Base-by-base conservation (phyloP, 1,140 invertebrate species). In the Leptonema lineaticorne region DNA sequence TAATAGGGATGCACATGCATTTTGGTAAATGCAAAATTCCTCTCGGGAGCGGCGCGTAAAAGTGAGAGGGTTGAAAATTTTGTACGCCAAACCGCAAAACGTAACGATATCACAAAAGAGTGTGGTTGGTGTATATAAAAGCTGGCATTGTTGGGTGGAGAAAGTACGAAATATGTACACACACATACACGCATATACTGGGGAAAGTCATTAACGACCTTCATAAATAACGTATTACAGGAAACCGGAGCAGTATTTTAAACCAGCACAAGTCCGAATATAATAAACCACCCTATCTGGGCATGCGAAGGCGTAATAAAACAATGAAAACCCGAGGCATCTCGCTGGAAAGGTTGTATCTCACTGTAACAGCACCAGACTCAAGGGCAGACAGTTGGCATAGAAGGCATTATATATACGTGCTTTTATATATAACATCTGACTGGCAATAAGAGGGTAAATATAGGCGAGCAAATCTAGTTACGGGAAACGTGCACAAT, bases 141-240 rank as follows among this genome's bases (percentile, higher is more conserved):
- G 20, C 2, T 11, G 8, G 1, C 22, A 53, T 53, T 53, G 50
- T 53, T 53, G 20, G 20, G 1, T 20, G 24, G 4, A 26, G 50
- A 53, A 26, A 53, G 27, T 53, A 26, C 50, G 50, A 20, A 53
- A 33, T 33, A 33, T 11, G 11, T 33, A 33, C 5, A n/a, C n/a
- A 33, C 30, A 33, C 11, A 33, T 33, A 53, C 18, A 53, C 48
- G 11, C 48, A 27, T 22, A n/a, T 16, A 16, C 4, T 4, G 28
- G 28, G 14, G 27, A 70, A 63, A 66, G 33, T 45, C 59, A 70
- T 67, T 67, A 67, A 69, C 26, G 9, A 28, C 50, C 62, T 29
- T 69, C 53, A 63, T 71, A 64, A 71, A 71, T 68, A 71, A 71
- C 62, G 41, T 56, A 53, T 68, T 68, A 41, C 63, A 30, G 59